Evolutionary conservation across 2,113 vertebrate genomes (phyloP).

Genomic region (Macquaria ambigua): DNA sequence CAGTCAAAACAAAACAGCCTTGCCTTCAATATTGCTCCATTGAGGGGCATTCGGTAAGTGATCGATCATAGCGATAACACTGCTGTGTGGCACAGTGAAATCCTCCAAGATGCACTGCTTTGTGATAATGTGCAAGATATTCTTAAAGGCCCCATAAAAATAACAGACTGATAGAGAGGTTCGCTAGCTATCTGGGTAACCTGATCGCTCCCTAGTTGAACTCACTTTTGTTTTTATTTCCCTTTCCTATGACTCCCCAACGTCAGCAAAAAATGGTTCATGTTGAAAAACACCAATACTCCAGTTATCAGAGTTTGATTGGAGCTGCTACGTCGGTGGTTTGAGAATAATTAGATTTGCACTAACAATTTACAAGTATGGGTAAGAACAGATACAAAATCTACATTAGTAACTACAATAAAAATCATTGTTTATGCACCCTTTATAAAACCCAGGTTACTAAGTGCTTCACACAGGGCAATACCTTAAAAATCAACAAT

Average conservation of each 20-base stretch:
- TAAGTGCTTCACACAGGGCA: no score
- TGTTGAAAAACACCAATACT: not conserved
- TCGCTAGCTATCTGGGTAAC: not conserved
- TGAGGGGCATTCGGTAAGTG: slow-evolving; percentile 14
- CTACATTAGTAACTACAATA: not conserved
- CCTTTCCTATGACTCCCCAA: not conserved
- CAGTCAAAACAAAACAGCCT: slow-evolving; percentile 16
- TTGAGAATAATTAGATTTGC: slow-evolving; percentile 1
- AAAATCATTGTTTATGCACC: not conserved
- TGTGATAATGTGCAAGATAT: slow-evolving; percentile 21
- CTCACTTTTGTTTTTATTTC: slow-evolving; percentile 8
- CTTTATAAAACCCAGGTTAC: not conserved
- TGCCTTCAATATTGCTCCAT: slow-evolving; percentile 13
- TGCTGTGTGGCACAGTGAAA: not conserved
- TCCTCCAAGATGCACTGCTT: slow-evolving; percentile 7
- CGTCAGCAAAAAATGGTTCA: not conserved
- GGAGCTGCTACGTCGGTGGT: not conserved
- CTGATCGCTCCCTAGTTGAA: not conserved
- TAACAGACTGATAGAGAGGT: slow-evolving; percentile 12
- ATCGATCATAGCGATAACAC: not conserved
- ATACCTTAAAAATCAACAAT: no score
- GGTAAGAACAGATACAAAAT: not conserved
- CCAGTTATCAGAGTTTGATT: not conserved
- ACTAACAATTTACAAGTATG: not conserved
- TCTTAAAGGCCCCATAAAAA: slow-evolving; percentile 18